phyloP scores from a whole-genome alignment of 1,140 invertebrate genomes.

The Xylocopa sonorina region DNA sequence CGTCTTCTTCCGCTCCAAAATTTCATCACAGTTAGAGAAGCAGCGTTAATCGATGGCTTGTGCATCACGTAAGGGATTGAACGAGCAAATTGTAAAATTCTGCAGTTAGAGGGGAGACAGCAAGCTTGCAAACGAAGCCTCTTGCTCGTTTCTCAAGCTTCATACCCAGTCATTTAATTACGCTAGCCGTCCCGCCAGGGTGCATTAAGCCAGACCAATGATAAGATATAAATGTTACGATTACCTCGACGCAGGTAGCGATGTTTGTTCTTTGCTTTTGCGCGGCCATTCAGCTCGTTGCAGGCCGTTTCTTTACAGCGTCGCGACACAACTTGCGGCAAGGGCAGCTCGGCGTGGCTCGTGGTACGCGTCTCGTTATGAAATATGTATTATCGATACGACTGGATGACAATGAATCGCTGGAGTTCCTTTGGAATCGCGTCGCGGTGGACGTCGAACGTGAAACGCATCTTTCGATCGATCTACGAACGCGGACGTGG shows the following conservation, averaged over 20 bases:
- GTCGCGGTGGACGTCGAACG: not conserved
- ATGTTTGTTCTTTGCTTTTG: slow-evolving; percentile 28
- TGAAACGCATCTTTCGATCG: not conserved
- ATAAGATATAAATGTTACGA: slow-evolving; percentile 48
- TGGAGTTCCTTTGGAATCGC: not conserved
- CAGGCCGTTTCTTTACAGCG: not conserved
- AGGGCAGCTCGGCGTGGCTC: no score
- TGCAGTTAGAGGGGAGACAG: no score
- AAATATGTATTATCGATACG: slow-evolving; percentile 11
- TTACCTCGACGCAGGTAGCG: not conserved
- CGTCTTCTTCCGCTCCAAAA: no score
- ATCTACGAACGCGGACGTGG: not conserved
- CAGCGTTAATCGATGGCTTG: no score
- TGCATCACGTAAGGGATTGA: not conserved
- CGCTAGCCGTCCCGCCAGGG: not conserved
- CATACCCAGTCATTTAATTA: slow-evolving; percentile 31
- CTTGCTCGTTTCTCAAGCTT: not conserved
- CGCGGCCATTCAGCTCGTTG: not conserved
- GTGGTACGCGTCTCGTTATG: slow-evolving; percentile 6
- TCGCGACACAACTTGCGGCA: slow-evolving; percentile 3
- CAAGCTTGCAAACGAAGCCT: slow-evolving; percentile 1
- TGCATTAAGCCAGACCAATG: slow-evolving; percentile 16
- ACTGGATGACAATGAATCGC: not conserved
- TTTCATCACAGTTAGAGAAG: no score
- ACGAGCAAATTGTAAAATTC: no score